Conservation (phyloP, 23 tunicate species). For the Halocynthia aurantium region DNA sequence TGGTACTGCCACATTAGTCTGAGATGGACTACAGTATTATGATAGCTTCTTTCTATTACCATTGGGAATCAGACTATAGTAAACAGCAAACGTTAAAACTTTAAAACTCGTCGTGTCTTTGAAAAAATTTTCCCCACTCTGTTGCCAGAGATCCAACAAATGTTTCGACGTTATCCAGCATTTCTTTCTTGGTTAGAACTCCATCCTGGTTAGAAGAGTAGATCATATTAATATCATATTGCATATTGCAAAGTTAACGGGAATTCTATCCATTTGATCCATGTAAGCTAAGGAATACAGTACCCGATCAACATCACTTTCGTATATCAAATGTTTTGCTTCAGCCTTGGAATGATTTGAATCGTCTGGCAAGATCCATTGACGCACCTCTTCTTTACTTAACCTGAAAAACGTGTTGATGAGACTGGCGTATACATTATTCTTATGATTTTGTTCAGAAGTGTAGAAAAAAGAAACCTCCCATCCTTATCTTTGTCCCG, state of each 20-base stretch:
- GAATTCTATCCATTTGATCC: too few relatives aligned
- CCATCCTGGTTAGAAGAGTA: constrained; percentile 30
- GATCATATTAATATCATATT: background rate
- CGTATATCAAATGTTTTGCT: constrained; percentile 79
- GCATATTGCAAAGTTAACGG: too few relatives aligned
- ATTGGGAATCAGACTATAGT: too few relatives aligned
- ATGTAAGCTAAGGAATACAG: background rate
- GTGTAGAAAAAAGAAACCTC: background rate
- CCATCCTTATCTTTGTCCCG: constrained; percentile 71
- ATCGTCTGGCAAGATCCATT: constrained; percentile 82
- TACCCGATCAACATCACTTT: constrained; percentile 28
- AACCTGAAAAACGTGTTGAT: background rate
- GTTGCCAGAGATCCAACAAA: constrained; percentile 98
- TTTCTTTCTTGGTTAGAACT: constrained; percentile 58
- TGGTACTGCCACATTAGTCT: too few relatives aligned
- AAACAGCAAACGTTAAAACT: background rate
- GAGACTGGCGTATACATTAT: too few relatives aligned
- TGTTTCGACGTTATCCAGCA: constrained; percentile 53
- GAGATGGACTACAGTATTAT: too few relatives aligned
- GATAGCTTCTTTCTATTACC: too few relatives aligned
- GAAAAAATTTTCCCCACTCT: constrained; percentile 84
- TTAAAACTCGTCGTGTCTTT: constrained; percentile 94
- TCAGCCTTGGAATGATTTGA: constrained; percentile 79
- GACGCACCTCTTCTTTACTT: constrained; percentile 58
- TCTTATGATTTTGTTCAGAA: too few relatives aligned